Evolutionary conservation across 2,113 vertebrate species (phyloP), one percentile per base, ranked within the genome.

Genomic region (Saiga tatarica): DNA sequence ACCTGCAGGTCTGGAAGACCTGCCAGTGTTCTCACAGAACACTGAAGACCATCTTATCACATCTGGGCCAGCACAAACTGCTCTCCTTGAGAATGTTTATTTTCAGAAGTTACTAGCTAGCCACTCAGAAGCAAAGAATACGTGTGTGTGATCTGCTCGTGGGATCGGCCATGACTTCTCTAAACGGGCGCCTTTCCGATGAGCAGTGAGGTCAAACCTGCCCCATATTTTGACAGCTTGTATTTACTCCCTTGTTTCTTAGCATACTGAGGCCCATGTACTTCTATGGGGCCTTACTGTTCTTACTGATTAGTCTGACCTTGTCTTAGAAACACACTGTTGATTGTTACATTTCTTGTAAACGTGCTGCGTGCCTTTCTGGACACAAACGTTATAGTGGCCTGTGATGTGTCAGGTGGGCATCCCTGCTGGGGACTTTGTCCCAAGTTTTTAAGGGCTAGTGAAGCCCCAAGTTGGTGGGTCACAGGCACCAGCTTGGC

Each of bases 121-220:
- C 36, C 23, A 42, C 47, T 50, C 39, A 82, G 78, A 89, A 79
- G 45, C 2, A 74, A 10, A 57, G 30, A 39, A 50, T 6, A 36
- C 3, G 42, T 36, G n/a, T 60, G 4, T 28, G 17, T 17, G 74
- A 76, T 74, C 79, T 76, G 59, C 45, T 86, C 62, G 26, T 42
- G 7, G 25, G 33, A 82, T 36, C 3, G 30, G 25, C 36, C 33
- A 76, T 2, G 5, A 28, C 28, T 25, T 84, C 6, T 42, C 78
- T 57, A 81, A 79, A 36, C 2, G 2, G 15, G 11, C 0, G 2
- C 26, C 47, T n/a, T 50, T 39, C 5, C 0, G 1, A 50, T 67
- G 33, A 71, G 52, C 2, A 19, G 3, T 11, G 26, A 84, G 50
- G 17, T 39, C 53, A 30, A 59, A 71, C 19, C 74, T 93, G 50